These are phyloP conservation scores for Hystrix brachyura DNA, from an alignment of 2,113 vertebrate genomes.

Conservation along the genomic window DNA sequence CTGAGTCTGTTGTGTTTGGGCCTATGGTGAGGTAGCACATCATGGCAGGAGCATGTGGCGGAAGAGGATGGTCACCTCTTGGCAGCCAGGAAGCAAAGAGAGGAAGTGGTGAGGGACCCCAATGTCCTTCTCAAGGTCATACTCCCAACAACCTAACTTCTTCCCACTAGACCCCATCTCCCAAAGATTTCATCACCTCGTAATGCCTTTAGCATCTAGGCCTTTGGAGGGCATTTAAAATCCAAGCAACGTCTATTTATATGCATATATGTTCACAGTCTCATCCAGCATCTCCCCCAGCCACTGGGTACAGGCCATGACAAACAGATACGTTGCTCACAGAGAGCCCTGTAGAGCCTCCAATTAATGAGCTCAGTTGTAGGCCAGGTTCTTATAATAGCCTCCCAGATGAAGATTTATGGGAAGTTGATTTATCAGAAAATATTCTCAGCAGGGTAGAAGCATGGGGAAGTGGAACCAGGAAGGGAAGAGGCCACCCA, in stretches of 20 bases:
- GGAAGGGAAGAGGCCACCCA: background rate
- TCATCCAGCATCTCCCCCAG: no score
- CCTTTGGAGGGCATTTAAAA: background rate
- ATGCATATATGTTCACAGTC: background rate
- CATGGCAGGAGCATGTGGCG: background rate
- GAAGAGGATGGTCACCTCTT: no score
- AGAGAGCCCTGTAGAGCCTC: background rate
- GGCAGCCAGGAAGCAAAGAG: background rate
- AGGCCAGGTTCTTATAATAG: background rate
- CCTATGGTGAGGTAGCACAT: background rate
- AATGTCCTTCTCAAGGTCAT: background rate
- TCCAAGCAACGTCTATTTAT: background rate
- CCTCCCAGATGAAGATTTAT: background rate
- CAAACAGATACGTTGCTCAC: background rate
- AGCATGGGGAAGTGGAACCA: background rate
- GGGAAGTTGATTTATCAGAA: conserved; percentile 5
- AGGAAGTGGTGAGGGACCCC: background rate
- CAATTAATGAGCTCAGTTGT: background rate
- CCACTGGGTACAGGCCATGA: background rate
- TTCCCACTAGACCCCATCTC: no score
- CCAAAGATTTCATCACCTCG: background rate
- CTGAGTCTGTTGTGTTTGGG: background rate
- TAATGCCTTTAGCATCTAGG: no score
- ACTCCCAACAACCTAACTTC: background rate
- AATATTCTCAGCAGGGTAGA: background rate